These are phyloP conservation scores for Alviniconcha strummeri DNA, from an alignment of 2,888 invertebrate genomes.

Conservation along the genomic window DNA sequence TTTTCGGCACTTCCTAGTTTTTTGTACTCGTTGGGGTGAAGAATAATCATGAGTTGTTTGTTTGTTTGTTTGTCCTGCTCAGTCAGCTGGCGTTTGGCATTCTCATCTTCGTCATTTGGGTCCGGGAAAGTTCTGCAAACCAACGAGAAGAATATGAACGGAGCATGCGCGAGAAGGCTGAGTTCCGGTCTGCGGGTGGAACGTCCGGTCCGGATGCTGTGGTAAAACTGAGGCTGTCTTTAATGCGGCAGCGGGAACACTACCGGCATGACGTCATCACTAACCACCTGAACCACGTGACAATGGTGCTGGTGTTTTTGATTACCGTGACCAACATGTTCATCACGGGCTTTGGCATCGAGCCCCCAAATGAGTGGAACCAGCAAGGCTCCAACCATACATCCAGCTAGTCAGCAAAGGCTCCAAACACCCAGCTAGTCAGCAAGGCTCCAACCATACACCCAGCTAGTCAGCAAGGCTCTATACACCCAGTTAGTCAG, in stretches of 20 bases:
- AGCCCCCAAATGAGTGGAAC: constrained; percentile 10
- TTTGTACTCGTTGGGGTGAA: too few relatives aligned
- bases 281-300: constrained; percentile 27
- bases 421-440: too few relatives aligned
- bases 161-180: background rate
- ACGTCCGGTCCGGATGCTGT: background rate
- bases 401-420: background rate
- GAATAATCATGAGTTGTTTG: background rate
- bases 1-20: too few relatives aligned
- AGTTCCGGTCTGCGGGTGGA: background rate
- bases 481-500: too few relatives aligned
- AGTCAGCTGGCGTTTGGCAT: constrained; percentile 40
- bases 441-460: too few relatives aligned
- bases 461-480: too few relatives aligned
- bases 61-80: background rate
- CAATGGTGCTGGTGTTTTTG: constrained; percentile 44
- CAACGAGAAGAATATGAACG: constrained; percentile 32
- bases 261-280: constrained; percentile 21
- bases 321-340: constrained; percentile 45
- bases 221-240: constrained; percentile 5
- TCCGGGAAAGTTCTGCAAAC: constrained; percentile 38
- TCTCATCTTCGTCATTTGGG: constrained; percentile 42
- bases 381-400: background rate
- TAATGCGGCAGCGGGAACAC: constrained; percentile 7
- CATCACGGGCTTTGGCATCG: constrained; percentile 42